phyloP scores from a whole-genome alignment of 2,888 invertebrate species.

The Ryuthela nishihirai region DNA sequence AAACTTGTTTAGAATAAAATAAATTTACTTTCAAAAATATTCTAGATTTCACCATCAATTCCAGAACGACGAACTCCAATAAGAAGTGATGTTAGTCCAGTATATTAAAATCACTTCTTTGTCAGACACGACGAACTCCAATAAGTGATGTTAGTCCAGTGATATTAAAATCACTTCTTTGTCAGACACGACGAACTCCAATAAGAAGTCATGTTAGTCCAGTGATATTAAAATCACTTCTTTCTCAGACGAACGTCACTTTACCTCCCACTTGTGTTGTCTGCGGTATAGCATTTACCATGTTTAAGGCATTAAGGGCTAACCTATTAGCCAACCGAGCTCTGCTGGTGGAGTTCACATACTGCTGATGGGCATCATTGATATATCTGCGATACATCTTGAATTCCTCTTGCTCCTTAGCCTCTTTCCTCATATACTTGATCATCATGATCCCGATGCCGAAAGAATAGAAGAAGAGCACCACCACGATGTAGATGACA shows the following conservation, averaged over 20 bases:
- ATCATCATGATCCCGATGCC: conserved; percentile 46
- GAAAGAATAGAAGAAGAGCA: conserved; percentile 44
- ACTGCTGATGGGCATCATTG: conserved; percentile 40
- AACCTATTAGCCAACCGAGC: conserved; percentile 43
- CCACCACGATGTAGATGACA: conserved; percentile 46
- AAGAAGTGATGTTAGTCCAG: too few species aligned
- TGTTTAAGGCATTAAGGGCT: conserved; percentile 45
- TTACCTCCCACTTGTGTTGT: conserved; percentile 37
- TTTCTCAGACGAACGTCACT: conserved; percentile 42
- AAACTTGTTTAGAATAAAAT: too few species aligned
- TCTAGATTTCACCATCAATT: too few species aligned
- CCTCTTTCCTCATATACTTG: conserved; percentile 44
- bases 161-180: too few species aligned
- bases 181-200: too few species aligned
- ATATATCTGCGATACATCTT: conserved; percentile 49
- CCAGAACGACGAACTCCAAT: too few species aligned
- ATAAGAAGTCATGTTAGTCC: too few species aligned
- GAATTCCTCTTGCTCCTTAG: conserved; percentile 48
- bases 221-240: too few species aligned
- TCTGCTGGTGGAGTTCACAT: conserved; percentile 34
- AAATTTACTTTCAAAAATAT: too few species aligned
- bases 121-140: too few species aligned
- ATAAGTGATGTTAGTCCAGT: too few species aligned
- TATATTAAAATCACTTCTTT: too few species aligned
- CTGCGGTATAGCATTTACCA: conserved; percentile 44